phyloP scores from a whole-genome alignment of 2,797 vertebrate genomes.

The Onychomys torridus region DNA sequence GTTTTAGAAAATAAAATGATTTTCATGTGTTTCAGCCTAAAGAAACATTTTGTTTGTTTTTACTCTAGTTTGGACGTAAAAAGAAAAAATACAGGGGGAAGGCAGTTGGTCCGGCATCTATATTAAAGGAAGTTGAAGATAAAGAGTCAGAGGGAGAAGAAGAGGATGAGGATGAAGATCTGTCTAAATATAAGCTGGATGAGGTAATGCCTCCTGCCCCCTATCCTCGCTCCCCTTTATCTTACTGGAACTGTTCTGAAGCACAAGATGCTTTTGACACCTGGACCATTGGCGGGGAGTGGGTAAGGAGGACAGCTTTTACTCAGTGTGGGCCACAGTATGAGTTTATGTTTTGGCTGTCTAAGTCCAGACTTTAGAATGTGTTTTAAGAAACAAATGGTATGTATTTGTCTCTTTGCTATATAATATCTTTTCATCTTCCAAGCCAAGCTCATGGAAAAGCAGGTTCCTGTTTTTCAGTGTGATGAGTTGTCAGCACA shows the following conservation, averaged over 20 bases:
- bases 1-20: neutral
- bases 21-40: conserved; percentile 8
- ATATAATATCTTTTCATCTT: neutral
- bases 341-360: neutral
- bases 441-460: neutral
- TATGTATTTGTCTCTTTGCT: neutral
- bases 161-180: conserved; percentile 96
- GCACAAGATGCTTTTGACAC: neutral
- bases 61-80: conserved; percentile 96
- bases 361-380: neutral
- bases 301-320: neutral
- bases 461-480: neutral
- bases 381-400: conserved; percentile 32
- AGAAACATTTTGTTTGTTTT: conserved; percentile 46
- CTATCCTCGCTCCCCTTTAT: neutral
- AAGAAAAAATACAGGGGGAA: conserved; percentile 99
- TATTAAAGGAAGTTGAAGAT: conserved; percentile 92
- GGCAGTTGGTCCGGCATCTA: conserved; percentile 88
- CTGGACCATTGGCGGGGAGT: neutral
- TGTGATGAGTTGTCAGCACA: neutral
- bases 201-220: conserved; percentile 89
- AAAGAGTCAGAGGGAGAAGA: conserved; percentile 92
- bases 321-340: neutral
- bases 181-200: conserved; percentile 98
- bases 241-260: neutral